Evolutionary conservation across 2,797 vertebrate species (phyloP), one percentile per base, ranked within the genome.

Genomic region (Peromyscus eremicus): DNA sequence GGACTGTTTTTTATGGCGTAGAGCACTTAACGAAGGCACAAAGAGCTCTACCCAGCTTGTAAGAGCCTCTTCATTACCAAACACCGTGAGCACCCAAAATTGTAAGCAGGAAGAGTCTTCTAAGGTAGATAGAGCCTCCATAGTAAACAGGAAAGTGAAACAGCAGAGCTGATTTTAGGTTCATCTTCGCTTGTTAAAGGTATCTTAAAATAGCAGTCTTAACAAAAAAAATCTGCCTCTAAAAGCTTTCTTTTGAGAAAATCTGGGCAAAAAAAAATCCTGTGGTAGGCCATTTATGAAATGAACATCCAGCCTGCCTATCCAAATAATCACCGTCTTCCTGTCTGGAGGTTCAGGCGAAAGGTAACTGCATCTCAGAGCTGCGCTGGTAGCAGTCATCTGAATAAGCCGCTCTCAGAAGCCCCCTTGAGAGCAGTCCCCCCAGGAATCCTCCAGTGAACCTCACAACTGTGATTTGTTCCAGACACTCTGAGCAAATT

Each of bases 381-480:
- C 40, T n/a, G n/a, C 60, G 66, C 80, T 94, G 37, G 94, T 66
- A 29, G 11, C 52, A 85, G n/a, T 6, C 4, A 94, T 97, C 73
- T 73, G 89, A 95, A 95, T 91, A 97, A 94, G 73, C 68, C 34
- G 34, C 17, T 92, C 73, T 92, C 2, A 7, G 49, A 77, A 34
- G 73, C 37, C 46, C 34, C 34, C 9, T 62, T 95, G 87, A 57
- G 70, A 87, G 32, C 43, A 85, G 75, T 40, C 25, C 57, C 57
- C 64, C 0, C 79, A 1, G 66, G 79, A 92, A 1, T 55, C 68
- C 19, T 27, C 70, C 29, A 32, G 2, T 23, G 55, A 95, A 46
- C 52, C 81, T 97, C 14, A 4, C 95, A 89, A 89, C 85, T 93
- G 32, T 91, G 95, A 97, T 97, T 96, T 96, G 55, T 96, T 94